phyloP scores from a whole-genome alignment of 2,888 invertebrate species.

The Sphaerophoria taeniata region DNA sequence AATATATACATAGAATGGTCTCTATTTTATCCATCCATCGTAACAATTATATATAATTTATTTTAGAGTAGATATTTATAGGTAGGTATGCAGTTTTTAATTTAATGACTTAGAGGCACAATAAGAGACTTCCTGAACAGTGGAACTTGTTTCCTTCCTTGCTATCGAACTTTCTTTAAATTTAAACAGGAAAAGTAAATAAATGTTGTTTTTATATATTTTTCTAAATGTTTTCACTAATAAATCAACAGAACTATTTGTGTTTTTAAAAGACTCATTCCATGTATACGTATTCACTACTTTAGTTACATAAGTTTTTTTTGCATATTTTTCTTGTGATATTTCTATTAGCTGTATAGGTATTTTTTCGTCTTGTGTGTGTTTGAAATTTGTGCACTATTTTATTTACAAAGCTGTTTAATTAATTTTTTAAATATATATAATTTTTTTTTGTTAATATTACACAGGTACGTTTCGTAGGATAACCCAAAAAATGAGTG shows the following conservation, averaged over 20 bases:
- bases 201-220: slow-evolving; percentile 6
- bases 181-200: slow-evolving; percentile 16
- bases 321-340: not conserved
- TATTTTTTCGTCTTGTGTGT: no score
- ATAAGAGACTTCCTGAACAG: slow-evolving; percentile 62
- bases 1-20: slow-evolving; percentile 56
- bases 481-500: slow-evolving; percentile 67
- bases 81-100: slow-evolving; percentile 43
- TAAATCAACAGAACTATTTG: slow-evolving; percentile 23
- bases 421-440: slow-evolving; percentile 3
- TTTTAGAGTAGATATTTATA: slow-evolving; percentile 10
- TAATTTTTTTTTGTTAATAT: slow-evolving; percentile 36
- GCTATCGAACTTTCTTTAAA: slow-evolving; percentile 44
- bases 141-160: slow-evolving; percentile 56
- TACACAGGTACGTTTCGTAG: slow-evolving; percentile 70
- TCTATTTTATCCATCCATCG: slow-evolving; percentile 60
- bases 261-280: slow-evolving; percentile 11
- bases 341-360: slow-evolving; percentile 31
- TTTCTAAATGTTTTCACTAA: slow-evolving; percentile 22
- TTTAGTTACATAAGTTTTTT: slow-evolving; percentile 54
- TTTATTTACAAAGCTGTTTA: slow-evolving; percentile 64
- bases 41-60: slow-evolving; percentile 51
- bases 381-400: slow-evolving; percentile 45
- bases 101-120: slow-evolving; percentile 68
- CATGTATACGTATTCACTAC: slow-evolving; percentile 29